phyloP scores from a whole-genome alignment of 2,113 vertebrate genomes.

The Stigmatopora nigra region DNA sequence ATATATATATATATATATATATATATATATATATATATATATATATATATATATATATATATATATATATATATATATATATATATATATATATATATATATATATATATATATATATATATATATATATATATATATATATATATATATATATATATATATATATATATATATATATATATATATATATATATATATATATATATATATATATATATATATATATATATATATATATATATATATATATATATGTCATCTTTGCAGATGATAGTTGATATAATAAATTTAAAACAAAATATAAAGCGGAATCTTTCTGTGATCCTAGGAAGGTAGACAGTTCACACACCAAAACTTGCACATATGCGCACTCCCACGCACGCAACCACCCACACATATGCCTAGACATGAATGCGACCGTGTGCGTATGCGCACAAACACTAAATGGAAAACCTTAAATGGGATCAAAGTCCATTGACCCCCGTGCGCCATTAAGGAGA shows the following conservation, averaged over 20 bases:
- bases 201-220: too few relatives aligned
- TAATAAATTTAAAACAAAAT: conserved; percentile 62
- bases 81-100: too few relatives aligned
- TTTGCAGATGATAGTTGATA: conserved; percentile 60
- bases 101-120: too few relatives aligned
- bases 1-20: too few relatives aligned
- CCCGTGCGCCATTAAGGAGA: conserved; percentile 72
- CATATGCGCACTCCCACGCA: conserved; percentile 14
- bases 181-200: too few relatives aligned
- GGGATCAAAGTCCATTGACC: conserved; percentile 78
- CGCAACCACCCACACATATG: conserved; percentile 9
- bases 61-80: too few relatives aligned
- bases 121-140: conserved; percentile 33
- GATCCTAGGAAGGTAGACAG: conserved; percentile 42
- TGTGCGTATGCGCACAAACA: conserved; percentile 22
- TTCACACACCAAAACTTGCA: conserved; percentile 16
- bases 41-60: conserved; percentile 41
- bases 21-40: neutral
- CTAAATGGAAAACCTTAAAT: conserved; percentile 65
- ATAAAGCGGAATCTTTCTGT: conserved; percentile 58
- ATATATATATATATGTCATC: conserved; percentile 57
- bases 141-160: too few relatives aligned
- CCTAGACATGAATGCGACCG: neutral
- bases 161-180: too few relatives aligned
- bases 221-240: neutral